A percentile compares a stretch with the other conserved stretches of the same genome.
phyloP scores from a whole-genome alignment of 2,888 invertebrate genomes.

The Slavum lentiscoides region DNA sequence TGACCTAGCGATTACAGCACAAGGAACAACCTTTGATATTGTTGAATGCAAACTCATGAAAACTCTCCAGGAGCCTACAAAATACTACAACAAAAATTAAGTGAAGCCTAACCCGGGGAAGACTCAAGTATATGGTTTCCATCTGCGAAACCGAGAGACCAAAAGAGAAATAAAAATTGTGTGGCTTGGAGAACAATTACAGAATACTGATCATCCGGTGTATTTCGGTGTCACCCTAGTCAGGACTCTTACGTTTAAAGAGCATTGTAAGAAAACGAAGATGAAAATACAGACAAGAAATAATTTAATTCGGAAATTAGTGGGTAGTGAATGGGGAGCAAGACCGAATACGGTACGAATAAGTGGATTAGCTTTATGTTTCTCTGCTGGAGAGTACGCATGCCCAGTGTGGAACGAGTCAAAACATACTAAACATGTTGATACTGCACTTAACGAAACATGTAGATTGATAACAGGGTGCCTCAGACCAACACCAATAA shows the following conservation, averaged over 20 bases:
- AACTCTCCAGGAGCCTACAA: too few relatives aligned
- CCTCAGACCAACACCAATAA: background rate
- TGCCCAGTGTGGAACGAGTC: slow-evolving; percentile 49
- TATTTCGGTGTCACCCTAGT: slow-evolving; percentile 54
- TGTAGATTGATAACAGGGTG: background rate
- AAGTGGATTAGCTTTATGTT: slow-evolving; percentile 43
- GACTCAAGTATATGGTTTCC: too few relatives aligned
- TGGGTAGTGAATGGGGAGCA: slow-evolving; percentile 42
- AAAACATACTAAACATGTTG: slow-evolving; percentile 50
- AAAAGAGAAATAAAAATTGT: too few relatives aligned
- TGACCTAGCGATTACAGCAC: too few relatives aligned
- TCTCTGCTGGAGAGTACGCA: slow-evolving; percentile 53
- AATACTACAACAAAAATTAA: too few relatives aligned
- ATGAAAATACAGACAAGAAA: slow-evolving; percentile 51
- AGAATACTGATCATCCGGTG: background rate
- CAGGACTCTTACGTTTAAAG: slow-evolving; percentile 55
- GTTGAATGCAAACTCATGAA: too few relatives aligned
- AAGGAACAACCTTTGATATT: too few relatives aligned
- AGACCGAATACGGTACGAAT: slow-evolving; percentile 48
- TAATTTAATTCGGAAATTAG: slow-evolving; percentile 54
- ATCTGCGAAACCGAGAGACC: too few relatives aligned
- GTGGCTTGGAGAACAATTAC: too few relatives aligned
- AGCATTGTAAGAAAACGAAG: slow-evolving; percentile 48
- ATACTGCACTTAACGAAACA: background rate
- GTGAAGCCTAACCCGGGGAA: too few relatives aligned